Conservation (phyloP, 2,797 vertebrate genomes). For the Erithacus rubecula region DNA sequence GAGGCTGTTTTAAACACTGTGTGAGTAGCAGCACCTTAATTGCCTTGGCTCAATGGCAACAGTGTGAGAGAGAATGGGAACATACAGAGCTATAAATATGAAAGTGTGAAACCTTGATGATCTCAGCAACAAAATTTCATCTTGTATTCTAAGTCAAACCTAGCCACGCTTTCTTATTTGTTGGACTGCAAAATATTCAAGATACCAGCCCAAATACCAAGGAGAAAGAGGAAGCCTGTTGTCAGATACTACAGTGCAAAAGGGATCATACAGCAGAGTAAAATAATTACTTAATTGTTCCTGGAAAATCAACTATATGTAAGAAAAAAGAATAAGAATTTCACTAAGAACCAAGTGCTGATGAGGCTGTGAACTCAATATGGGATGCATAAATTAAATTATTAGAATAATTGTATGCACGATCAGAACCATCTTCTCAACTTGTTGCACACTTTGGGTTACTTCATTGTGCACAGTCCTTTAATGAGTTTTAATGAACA, state of each 20-base stretch:
- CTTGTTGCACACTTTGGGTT: background rate
- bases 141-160: background rate
- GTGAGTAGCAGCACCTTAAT: background rate
- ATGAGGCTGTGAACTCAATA: background rate
- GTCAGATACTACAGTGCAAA: background rate
- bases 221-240: background rate
- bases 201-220: background rate
- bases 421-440: background rate
- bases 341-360: background rate
- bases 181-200: background rate
- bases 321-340: background rate
- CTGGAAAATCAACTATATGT: background rate
- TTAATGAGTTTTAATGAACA: background rate
- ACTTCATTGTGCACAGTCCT: background rate
- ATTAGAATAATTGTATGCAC: background rate
- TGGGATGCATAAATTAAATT: background rate
- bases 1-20: background rate
- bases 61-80: background rate
- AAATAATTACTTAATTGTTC: background rate
- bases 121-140: background rate
- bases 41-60: background rate
- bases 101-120: background rate
- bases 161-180: background rate
- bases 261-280: background rate
- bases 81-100: background rate